A percentile compares a stretch with the other conserved stretches of the same genome.
Evolutionary conservation across 2,888 invertebrate species (phyloP).

Genomic region (Embidobia sp.): DNA sequence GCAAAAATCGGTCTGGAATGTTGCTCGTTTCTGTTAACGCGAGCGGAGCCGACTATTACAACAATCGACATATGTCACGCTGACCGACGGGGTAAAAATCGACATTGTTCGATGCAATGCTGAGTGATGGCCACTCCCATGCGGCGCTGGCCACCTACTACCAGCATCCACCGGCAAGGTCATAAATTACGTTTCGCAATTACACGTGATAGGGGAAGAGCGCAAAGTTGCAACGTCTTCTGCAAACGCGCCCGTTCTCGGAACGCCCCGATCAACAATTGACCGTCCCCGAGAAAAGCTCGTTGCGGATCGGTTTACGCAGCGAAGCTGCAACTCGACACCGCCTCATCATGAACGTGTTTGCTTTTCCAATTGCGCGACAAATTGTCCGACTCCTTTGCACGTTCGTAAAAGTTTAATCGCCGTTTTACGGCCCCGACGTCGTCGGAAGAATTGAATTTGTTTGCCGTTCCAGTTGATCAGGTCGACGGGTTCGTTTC

Average conservation of each 20-base stretch:
- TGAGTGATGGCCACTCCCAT: constrained; percentile 16
- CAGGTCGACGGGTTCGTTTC: constrained; percentile 63
- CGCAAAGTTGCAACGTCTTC: neutral
- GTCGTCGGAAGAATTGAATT: constrained; percentile 47
- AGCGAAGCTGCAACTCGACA: constrained; percentile 5
- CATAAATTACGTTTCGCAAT: constrained; percentile 5
- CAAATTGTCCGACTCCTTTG: constrained; percentile 24
- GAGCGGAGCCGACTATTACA: neutral
- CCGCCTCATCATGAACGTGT: constrained; percentile 20
- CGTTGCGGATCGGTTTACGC: constrained; percentile 5
- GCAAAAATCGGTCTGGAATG: neutral
- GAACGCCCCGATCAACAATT: no score
- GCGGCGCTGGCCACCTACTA: neutral
- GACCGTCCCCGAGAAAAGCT: neutral
- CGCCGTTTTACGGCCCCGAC: constrained; percentile 30
- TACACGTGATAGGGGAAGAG: neutral
- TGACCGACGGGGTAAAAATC: constrained; percentile 8
- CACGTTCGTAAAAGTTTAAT: constrained; percentile 45
- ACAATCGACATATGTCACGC: constrained; percentile 5
- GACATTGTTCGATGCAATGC: constrained; percentile 11
- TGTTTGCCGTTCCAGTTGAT: constrained; percentile 57
- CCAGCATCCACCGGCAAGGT: constrained; percentile 4
- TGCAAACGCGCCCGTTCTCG: neutral
- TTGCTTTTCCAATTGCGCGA: constrained; percentile 28
- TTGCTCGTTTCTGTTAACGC: neutral